Evolutionary conservation across 2,113 vertebrate species (phyloP).

Genomic region (Amphiprion percula): DNA sequence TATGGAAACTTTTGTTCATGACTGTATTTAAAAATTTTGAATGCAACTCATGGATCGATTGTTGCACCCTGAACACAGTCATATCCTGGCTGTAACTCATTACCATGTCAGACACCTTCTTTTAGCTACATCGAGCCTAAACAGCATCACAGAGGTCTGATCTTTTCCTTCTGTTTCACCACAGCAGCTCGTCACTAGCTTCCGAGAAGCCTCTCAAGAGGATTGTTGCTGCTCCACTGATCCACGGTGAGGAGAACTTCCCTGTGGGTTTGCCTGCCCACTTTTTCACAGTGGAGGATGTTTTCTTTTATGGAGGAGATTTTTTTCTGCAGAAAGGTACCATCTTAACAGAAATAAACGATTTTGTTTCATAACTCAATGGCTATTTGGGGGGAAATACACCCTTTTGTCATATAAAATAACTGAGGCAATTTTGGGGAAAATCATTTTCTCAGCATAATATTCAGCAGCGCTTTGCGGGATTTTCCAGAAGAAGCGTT

Average conservation of each 20-base stretch:
- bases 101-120: conserved; percentile 58
- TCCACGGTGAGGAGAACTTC: conserved; percentile 38
- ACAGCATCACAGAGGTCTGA: conserved; percentile 46
- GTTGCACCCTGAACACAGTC: conserved; percentile 31
- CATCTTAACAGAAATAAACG: neutral
- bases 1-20: too few species aligned
- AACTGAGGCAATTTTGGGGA: neutral
- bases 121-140: conserved; percentile 13
- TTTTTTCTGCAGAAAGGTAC: conserved; percentile 3
- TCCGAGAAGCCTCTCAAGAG: conserved; percentile 58
- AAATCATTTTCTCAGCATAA: conserved; percentile 13
- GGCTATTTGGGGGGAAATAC: neutral
- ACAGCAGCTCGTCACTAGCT: conserved; percentile 54
- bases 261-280: conserved; percentile 42
- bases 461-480: neutral
- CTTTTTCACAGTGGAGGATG: conserved; percentile 26
- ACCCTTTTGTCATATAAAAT: conserved; percentile 4
- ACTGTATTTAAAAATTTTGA: conserved; percentile 8
- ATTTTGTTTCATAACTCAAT: neutral
- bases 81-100: conserved; percentile 47
- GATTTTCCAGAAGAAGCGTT: neutral
- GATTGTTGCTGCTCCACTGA: conserved; percentile 67
- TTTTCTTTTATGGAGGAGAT: conserved; percentile 32
- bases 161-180: conserved; percentile 37
- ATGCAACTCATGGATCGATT: conserved; percentile 30